These are phyloP conservation scores for Thalpophila matura DNA, from an alignment of 2,888 invertebrate genomes.

Conservation along the genomic window DNA sequence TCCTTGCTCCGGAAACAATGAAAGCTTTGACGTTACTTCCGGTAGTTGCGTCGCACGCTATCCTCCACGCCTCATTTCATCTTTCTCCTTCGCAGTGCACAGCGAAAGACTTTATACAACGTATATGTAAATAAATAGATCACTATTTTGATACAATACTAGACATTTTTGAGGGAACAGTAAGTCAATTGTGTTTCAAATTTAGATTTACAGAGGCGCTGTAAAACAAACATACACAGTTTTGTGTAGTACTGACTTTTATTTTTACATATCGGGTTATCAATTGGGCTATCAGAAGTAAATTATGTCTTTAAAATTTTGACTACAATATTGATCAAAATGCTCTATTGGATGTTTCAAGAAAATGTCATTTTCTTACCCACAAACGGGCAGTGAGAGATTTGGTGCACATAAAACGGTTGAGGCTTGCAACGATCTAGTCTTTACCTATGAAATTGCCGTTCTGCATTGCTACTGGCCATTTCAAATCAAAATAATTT, in stretches of 20 bases:
- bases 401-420: constrained; percentile 55
- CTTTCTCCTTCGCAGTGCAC: constrained; percentile 71
- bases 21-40: constrained; percentile 84
- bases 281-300: too few relatives aligned
- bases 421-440: constrained; percentile 5
- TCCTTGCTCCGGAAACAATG: constrained; percentile 75
- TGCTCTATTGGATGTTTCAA: too few relatives aligned
- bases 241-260: too few relatives aligned
- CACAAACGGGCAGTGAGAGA: constrained; percentile 34
- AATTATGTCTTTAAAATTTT: too few relatives aligned
- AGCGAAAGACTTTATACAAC: constrained; percentile 58
- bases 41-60: constrained; percentile 75
- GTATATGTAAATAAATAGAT: constrained; percentile 32
- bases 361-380: constrained; percentile 22
- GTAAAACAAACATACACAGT: too few relatives aligned
- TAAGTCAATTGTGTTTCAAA: neutral
- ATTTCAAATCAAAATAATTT: too few relatives aligned
- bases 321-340: too few relatives aligned
- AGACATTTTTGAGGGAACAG: neutral
- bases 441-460: too few relatives aligned
- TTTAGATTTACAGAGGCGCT: neutral
- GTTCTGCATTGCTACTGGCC: too few relatives aligned
- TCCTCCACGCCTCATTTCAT: constrained; percentile 79
- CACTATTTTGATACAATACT: neutral
- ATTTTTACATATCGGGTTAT: too few relatives aligned